phyloP scores from a whole-genome alignment of 2,113 vertebrate species.

The Scophthalmus maximus region DNA sequence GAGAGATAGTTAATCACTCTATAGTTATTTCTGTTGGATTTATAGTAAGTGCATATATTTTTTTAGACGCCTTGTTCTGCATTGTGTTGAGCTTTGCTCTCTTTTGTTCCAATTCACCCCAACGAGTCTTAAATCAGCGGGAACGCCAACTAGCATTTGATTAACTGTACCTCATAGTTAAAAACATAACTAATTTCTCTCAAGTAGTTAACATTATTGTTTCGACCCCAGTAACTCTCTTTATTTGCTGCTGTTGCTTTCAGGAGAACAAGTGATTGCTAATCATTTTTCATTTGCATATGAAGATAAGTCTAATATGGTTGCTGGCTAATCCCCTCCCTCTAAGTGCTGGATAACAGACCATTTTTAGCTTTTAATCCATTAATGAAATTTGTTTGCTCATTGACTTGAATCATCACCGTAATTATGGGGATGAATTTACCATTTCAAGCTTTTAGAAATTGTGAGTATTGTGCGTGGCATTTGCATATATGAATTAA shows the following conservation, averaged over 20 bases:
- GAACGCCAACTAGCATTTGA: constrained; percentile 45
- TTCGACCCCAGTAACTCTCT: constrained; percentile 78
- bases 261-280: constrained; percentile 79
- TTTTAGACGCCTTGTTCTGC: constrained; percentile 9
- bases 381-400: constrained; percentile 87
- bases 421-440: constrained; percentile 82
- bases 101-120: constrained; percentile 51
- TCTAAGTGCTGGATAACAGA: constrained; percentile 81
- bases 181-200: constrained; percentile 66
- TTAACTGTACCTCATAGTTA: constrained; percentile 48
- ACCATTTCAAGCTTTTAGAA: constrained; percentile 82
- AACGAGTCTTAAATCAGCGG: constrained; percentile 33
- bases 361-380: constrained; percentile 84
- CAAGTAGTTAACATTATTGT: constrained; percentile 71
- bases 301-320: constrained; percentile 83
- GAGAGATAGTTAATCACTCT: constrained; percentile 54
- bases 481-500: constrained; percentile 84
- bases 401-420: constrained; percentile 85
- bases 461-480: constrained; percentile 75
- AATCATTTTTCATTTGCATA: constrained; percentile 84
- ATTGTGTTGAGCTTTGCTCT: constrained; percentile 31
- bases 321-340: constrained; percentile 80
- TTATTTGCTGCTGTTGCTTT: constrained; percentile 78
- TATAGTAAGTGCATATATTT: constrained; percentile 10
- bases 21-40: constrained; percentile 50